phyloP scores from a whole-genome alignment of 2,113 vertebrate species.

The Nettapus auritus region DNA sequence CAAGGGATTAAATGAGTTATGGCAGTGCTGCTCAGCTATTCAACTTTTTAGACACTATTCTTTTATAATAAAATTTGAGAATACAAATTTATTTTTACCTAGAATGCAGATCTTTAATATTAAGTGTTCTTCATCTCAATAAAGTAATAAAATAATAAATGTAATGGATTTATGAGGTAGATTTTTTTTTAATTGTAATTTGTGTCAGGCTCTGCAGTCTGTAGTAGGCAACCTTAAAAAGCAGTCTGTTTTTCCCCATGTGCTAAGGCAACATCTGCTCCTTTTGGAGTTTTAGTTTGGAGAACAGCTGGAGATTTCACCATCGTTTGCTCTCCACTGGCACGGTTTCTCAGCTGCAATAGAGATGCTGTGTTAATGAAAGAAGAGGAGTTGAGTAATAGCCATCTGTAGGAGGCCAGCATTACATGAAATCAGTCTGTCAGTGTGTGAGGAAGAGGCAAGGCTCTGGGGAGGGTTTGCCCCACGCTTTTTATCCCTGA shows the following conservation, averaged over 20 bases:
- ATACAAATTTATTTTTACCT: neutral
- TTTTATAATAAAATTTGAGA: neutral
- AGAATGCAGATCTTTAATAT: neutral
- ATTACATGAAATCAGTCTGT: neutral
- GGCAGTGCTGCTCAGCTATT: neutral
- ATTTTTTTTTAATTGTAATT: too few species aligned
- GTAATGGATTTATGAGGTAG: neutral
- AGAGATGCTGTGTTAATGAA: neutral
- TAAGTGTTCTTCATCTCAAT: neutral
- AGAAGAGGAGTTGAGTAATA: neutral
- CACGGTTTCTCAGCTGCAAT: neutral
- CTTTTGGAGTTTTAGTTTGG: neutral
- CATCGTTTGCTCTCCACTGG: fast-evolving
- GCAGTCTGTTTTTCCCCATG: neutral
- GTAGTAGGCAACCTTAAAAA: neutral
- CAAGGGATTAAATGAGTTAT: neutral
- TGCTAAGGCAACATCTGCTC: neutral
- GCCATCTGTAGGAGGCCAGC: neutral
- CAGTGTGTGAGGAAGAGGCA: neutral
- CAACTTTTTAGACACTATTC: neutral
- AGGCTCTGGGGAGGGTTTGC: neutral
- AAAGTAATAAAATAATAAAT: neutral
- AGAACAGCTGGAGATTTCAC: neutral
- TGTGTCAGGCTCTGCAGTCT: neutral
- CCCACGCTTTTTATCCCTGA: neutral